Evolutionary conservation across 2,888 invertebrate genomes (phyloP).

Genomic region (Rhimphoctona megacephalus): DNA sequence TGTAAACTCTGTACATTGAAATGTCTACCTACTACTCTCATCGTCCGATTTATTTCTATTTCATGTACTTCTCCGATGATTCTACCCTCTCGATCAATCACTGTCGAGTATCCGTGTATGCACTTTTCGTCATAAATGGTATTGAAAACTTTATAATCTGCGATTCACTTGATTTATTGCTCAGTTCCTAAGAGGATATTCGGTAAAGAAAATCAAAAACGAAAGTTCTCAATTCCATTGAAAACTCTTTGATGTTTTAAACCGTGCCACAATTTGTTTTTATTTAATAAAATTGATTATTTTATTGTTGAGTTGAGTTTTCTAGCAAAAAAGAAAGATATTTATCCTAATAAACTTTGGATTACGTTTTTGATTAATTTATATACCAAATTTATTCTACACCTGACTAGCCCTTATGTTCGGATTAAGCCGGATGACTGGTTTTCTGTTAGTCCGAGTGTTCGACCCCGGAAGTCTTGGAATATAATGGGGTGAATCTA

Average conservation of each 20-base stretch:
- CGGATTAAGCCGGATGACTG: no score
- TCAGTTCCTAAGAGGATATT: neutral
- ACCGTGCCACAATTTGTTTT: neutral
- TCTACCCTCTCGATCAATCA: neutral
- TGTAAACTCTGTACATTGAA: neutral
- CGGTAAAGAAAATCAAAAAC: neutral
- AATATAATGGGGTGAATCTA: neutral
- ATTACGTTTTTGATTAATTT: neutral
- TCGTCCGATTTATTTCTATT: neutral
- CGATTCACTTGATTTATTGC: neutral
- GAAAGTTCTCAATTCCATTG: neutral
- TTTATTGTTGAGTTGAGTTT: neutral
- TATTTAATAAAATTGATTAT: neutral
- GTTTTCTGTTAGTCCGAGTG: neutral
- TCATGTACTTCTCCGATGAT: neutral
- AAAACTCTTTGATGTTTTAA: neutral
- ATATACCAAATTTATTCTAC: neutral
- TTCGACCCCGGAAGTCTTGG: neutral
- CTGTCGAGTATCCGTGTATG: neutral
- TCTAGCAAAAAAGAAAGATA: neutral
- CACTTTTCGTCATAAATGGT: neutral
- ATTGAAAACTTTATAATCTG: neutral
- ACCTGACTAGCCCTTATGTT: neutral
- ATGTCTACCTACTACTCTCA: neutral
- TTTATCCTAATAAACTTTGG: no score